These are phyloP conservation scores for Orchesella flavescens DNA, from an alignment of 2,888 invertebrate genomes.

Conservation along the genomic window DNA sequence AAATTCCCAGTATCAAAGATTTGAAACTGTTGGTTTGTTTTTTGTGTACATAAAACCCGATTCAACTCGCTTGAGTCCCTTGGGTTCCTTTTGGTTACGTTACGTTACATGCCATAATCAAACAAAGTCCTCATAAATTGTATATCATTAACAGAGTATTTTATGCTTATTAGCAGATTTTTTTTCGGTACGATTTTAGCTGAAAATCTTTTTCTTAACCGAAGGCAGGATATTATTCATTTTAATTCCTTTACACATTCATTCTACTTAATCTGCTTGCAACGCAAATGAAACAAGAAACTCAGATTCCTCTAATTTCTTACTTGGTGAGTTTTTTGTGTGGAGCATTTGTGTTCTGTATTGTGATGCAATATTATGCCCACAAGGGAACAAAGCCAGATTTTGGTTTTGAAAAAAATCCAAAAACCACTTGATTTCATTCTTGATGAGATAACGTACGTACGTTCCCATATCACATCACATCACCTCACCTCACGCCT, in stretches of 20 bases:
- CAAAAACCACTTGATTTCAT: neutral
- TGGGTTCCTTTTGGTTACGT: slow-evolving; percentile 28
- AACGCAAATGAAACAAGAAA: neutral
- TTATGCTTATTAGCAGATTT: neutral
- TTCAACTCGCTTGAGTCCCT: slow-evolving; percentile 1
- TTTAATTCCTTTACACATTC: neutral
- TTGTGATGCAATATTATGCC: neutral
- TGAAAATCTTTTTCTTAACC: neutral
- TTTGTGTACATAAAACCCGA: neutral
- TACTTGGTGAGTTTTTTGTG: slow-evolving; percentile 14
- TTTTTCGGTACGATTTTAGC: neutral
- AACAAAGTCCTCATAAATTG: neutral
- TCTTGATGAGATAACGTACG: slow-evolving; percentile 11
- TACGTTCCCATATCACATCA: neutral
- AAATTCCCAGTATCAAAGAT: neutral
- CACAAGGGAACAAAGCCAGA: neutral
- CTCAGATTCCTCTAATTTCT: neutral
- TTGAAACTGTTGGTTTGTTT: neutral
- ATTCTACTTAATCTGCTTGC: neutral
- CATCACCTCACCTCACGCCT: neutral
- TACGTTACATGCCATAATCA: neutral
- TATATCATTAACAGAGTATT: slow-evolving; percentile 3
- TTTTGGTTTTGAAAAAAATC: neutral
- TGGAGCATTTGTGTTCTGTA: neutral
- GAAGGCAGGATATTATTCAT: neutral